Evolutionary conservation across 1,140 invertebrate species (phyloP), one percentile per base, ranked within the genome.

Genomic region (Leguminivora glycinivorella): DNA sequence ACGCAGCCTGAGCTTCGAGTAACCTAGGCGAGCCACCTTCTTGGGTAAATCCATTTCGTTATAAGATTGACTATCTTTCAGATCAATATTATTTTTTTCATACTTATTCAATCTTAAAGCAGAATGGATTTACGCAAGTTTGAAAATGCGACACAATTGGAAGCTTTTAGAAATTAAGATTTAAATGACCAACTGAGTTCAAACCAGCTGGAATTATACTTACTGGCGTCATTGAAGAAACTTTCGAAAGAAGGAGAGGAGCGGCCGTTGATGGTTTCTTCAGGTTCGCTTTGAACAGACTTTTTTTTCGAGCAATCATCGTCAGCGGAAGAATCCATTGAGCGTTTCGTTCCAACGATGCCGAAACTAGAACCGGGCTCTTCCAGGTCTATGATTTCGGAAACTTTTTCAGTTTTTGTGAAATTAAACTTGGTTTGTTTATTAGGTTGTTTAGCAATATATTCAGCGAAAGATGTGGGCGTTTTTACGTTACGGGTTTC

Each of bases 221-320:
- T 72, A 76, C 75, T 58, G 4, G 43, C 72, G 5, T 76, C 75
- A 60, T 72, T 72, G 22, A 76, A 72, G 2, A 76, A 73, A 4
- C 24, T 58, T 19, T 76, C 74, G 5, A 76, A 56, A 7, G 29
- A 56, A 0, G 70, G 25, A 10, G 67, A 56, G 5, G 40, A 66
- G 19, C 17, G 31, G 9, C 29, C 34, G 2, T 34, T 68, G 4
- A 24, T 29, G 17, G 56, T 17, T 29, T 70, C 25, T 6, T 40
- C 47, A 31, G 7, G 1, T 56, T 75, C 34, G 40, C 63, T 58
- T 14, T 60, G 38, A 22, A 56, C 25, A 60, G 60, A 68, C 22
- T 72, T 72, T 14, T 69, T 72, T 40, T 71, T 71, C 12, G 7
- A 31, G 17, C 2, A 12, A 10, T 22, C 34, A 7, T 66, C 40